Evolutionary conservation across 2,113 vertebrate genomes (phyloP).

Genomic region (Apeltes quadracus): DNA sequence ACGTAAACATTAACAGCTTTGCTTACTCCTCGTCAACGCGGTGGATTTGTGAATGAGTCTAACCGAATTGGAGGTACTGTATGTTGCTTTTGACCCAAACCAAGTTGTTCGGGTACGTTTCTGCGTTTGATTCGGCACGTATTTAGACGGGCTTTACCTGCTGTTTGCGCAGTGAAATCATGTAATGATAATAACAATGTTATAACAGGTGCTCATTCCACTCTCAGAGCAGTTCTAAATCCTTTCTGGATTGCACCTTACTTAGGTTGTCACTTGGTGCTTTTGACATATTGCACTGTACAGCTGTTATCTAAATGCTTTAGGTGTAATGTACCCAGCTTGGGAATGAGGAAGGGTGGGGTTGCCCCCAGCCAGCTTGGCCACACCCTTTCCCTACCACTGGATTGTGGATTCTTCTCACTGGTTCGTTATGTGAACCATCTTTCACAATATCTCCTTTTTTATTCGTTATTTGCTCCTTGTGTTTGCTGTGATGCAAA

Average conservation of each 20-base stretch:
- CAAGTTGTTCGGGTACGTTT: not conserved
- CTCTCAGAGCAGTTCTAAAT: not conserved
- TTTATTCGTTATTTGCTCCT: not conserved
- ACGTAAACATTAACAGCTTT: not conserved
- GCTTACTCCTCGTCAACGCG: not conserved
- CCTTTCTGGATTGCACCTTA: not conserved
- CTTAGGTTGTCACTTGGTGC: not conserved
- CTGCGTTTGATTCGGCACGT: slow-evolving; percentile 22
- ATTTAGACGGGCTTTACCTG: slow-evolving; percentile 24
- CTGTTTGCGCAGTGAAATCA: slow-evolving; percentile 50
- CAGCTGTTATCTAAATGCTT: not conserved
- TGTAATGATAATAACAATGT: not conserved
- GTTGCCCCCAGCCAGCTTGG: not conserved
- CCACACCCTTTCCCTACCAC: slow-evolving; percentile 50
- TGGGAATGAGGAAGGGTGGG: slow-evolving; percentile 53
- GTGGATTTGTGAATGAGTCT: slow-evolving; percentile 32
- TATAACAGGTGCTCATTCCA: not conserved
- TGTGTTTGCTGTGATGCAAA: slow-evolving; percentile 42
- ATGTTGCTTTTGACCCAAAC: not conserved
- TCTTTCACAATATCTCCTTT: slow-evolving; percentile 32
- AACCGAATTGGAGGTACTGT: slow-evolving; percentile 43
- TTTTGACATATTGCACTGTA: not conserved
- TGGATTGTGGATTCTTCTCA: slow-evolving; percentile 19
- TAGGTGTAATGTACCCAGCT: not conserved
- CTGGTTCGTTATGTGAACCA: slow-evolving; percentile 21